A percentile compares a stretch with the other conserved stretches of the same genome.
Evolutionary conservation across 2,113 vertebrate genomes (phyloP).

Genomic region (Todiramphus chloris): DNA sequence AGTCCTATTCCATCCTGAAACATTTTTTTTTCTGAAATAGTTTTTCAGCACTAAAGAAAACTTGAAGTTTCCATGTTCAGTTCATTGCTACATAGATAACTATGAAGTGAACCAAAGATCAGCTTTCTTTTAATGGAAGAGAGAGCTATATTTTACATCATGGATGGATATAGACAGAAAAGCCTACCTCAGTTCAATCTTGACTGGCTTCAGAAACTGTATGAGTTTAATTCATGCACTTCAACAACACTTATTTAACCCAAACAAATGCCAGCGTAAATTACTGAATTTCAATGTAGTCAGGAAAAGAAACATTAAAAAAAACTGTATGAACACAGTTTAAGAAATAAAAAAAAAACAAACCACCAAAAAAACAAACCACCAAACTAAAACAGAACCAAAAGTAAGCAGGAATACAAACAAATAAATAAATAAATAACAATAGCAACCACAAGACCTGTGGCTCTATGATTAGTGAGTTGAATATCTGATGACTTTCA

Average conservation of each 20-base stretch:
- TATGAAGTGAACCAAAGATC: not conserved
- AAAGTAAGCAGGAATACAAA: not conserved
- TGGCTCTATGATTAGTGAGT: not conserved
- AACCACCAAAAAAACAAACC: too few relatives aligned
- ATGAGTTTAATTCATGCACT: not conserved
- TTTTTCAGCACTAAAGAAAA: not conserved
- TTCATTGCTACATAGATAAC: not conserved
- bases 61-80: not conserved
- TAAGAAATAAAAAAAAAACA: not conserved
- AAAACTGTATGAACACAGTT: not conserved
- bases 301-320: not conserved
- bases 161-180: not conserved
- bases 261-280: not conserved
- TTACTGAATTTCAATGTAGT: not conserved
- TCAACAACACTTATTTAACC: not conserved
- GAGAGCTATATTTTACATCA: not conserved
- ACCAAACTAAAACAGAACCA: not conserved
- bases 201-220: not conserved
- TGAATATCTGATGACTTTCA: not conserved
- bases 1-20: not conserved
- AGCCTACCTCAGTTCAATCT: not conserved
- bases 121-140: not conserved
- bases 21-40: not conserved
- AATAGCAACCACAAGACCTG: not conserved
- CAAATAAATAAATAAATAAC: not conserved